These are phyloP conservation scores for Pyrrhura leucotis DNA, from an alignment of 2,797 vertebrate genomes.

Conservation along the genomic window DNA sequence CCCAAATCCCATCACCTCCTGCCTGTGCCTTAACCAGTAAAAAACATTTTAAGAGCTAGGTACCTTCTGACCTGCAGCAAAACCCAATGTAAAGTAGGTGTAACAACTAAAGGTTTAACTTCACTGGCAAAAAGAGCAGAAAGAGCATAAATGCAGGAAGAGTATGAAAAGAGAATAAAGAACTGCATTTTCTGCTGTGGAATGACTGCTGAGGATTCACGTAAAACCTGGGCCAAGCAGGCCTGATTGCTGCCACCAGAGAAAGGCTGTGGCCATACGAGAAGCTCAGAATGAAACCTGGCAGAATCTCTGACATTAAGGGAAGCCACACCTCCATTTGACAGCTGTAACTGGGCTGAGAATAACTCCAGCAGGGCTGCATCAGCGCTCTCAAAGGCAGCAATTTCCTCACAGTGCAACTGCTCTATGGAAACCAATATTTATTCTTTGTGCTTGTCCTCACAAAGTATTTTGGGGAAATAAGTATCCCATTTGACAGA, in stretches of 20 bases:
- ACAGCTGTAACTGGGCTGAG: slow-evolving; percentile 38
- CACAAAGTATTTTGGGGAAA: not conserved
- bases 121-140: not conserved
- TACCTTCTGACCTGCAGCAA: not conserved
- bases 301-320: slow-evolving; percentile 55
- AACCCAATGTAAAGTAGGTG: not conserved
- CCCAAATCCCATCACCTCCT: not conserved
- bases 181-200: not conserved
- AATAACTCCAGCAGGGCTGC: slow-evolving; percentile 29
- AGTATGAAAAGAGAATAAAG: not conserved
- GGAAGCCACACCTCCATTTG: slow-evolving; percentile 22
- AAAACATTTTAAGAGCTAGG: not conserved
- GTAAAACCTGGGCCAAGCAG: not conserved
- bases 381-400: not conserved
- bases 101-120: not conserved
- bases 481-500: not conserved
- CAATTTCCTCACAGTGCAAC: not conserved
- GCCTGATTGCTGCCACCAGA: not conserved
- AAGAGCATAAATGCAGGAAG: not conserved
- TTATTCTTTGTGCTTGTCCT: not conserved
- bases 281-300: slow-evolving; percentile 31
- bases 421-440: not conserved
- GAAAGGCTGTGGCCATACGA: slow-evolving; percentile 6
- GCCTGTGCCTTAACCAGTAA: not conserved
- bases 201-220: not conserved